A percentile compares a stretch with the other conserved stretches of the same genome.
phyloP scores from a whole-genome alignment of 2,888 invertebrate species.

The Leptura quadrifasciata region DNA sequence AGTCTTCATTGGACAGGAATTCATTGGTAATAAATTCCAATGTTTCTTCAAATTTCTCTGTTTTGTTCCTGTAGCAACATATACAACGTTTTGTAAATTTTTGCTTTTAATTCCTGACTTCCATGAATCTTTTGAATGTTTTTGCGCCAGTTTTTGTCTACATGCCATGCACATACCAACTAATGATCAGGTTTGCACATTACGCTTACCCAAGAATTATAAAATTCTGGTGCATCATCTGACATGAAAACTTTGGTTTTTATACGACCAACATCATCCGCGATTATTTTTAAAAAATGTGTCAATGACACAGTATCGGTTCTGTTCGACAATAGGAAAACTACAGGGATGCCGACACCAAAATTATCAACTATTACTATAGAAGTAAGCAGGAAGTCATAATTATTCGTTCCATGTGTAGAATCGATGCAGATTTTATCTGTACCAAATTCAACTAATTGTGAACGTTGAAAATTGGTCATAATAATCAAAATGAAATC shows the following conservation, averaged over 20 bases:
- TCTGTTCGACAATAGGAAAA: conserved; percentile 54
- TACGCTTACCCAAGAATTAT: too few species aligned
- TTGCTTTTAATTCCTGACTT: not conserved
- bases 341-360: conserved; percentile 52
- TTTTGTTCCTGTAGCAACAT: not conserved
- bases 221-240: not conserved
- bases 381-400: conserved; percentile 47
- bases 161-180: not conserved
- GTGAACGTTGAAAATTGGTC: not conserved
- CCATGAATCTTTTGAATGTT: too few species aligned
- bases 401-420: conserved; percentile 40
- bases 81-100: not conserved
- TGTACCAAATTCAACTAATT: conserved; percentile 16
- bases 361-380: conserved; percentile 57
- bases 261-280: not conserved
- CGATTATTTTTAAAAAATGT: not conserved
- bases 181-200: not conserved
- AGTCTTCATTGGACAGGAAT: not conserved
- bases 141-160: conserved; percentile 5
- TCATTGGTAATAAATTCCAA: not conserved
- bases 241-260: not conserved
- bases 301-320: not conserved
- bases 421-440: conserved; percentile 44
- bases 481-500: too few species aligned
- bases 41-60: not conserved